Evolutionary conservation across 1,140 invertebrate genomes (phyloP).

Genomic region (Pararge aegeria): DNA sequence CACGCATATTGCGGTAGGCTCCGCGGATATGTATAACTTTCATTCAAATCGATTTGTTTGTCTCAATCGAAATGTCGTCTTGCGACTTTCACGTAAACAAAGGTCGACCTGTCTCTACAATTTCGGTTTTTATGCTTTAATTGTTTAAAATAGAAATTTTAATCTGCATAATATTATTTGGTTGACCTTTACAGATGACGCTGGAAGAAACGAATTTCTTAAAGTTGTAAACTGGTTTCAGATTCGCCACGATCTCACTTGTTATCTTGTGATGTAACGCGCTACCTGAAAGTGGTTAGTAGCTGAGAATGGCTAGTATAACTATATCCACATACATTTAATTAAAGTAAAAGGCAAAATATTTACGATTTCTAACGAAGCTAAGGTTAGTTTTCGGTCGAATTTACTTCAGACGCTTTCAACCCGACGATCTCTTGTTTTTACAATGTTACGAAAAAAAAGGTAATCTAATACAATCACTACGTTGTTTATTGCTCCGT

Average conservation of each 20-base stretch:
- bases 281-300: background rate
- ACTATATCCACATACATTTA: too few species aligned
- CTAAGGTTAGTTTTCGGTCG: too few species aligned
- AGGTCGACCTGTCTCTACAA: background rate
- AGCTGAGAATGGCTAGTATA: too few species aligned
- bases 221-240: background rate
- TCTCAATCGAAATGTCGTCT: slow-evolving; percentile 5
- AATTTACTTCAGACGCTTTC: too few species aligned
- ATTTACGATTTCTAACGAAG: too few species aligned
- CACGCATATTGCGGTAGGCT: slow-evolving; percentile 48
- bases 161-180: background rate
- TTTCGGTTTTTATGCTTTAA: background rate
- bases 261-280: background rate
- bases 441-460: too few species aligned
- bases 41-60: slow-evolving; percentile 29
- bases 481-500: too few species aligned
- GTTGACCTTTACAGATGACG: background rate
- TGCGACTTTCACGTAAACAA: slow-evolving; percentile 17
- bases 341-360: too few species aligned
- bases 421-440: too few species aligned
- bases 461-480: too few species aligned
- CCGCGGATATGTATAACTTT: slow-evolving; percentile 29
- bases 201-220: background rate
- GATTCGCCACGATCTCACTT: background rate
- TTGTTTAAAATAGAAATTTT: background rate